These are phyloP conservation scores for Ellobium chinense DNA, from an alignment of 2,888 invertebrate species.

Conservation along the genomic window DNA sequence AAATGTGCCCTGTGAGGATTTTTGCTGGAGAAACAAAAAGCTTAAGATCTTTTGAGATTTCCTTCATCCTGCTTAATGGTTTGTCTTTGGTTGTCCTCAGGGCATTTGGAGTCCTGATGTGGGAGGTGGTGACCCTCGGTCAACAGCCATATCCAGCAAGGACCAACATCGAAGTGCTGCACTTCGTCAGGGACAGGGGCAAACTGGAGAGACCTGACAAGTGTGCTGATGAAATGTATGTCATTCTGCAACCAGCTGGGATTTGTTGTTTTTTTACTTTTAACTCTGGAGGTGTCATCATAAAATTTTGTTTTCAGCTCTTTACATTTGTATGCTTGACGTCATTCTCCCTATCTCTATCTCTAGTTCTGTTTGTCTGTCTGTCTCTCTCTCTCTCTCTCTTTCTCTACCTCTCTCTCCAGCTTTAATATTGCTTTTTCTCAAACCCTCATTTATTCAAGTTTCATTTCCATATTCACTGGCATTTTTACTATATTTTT, in stretches of 20 bases:
- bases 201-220: constrained; percentile 85
- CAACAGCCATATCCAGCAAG: constrained; percentile 97
- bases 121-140: constrained; percentile 98
- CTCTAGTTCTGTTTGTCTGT: not conserved
- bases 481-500: too few species aligned
- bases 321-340: too few species aligned
- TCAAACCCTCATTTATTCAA: too few species aligned
- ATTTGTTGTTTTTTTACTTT: not conserved
- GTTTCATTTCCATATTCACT: too few species aligned
- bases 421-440: not conserved
- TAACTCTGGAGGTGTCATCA: too few species aligned
- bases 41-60: too few species aligned
- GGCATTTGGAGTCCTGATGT: constrained; percentile 87
- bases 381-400: not conserved
- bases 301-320: too few species aligned
- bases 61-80: too few species aligned
- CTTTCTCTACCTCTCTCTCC: not conserved
- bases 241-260: constrained; percentile 14
- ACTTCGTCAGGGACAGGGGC: constrained; percentile 93
- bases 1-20: too few species aligned
- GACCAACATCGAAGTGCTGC: constrained; percentile 93
- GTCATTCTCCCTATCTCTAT: too few species aligned
- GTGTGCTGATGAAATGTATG: constrained; percentile 86
- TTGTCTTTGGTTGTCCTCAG: constrained; percentile 67
- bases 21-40: too few species aligned